phyloP scores from a whole-genome alignment of 2,797 vertebrate species.

The Spinus olivaceus region DNA sequence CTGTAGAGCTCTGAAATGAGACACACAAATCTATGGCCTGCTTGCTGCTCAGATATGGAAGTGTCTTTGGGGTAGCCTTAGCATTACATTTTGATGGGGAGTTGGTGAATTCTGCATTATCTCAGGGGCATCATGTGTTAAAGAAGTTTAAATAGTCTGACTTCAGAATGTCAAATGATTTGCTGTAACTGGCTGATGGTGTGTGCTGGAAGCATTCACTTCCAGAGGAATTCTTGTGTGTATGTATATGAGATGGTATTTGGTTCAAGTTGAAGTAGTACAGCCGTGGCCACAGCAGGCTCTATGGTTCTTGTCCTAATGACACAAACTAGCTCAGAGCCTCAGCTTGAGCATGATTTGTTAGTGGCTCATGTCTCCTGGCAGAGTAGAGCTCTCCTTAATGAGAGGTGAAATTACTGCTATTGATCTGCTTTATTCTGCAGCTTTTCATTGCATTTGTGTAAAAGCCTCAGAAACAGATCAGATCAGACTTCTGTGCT shows the following conservation, averaged over 20 bases:
- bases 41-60: background rate
- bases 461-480: background rate
- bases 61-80: background rate
- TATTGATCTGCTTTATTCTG: constrained; percentile 2
- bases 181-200: background rate
- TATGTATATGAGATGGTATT: background rate
- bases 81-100: background rate
- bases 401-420: background rate
- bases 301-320: background rate
- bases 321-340: background rate
- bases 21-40: background rate
- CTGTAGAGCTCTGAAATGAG: background rate
- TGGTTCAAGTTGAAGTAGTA: background rate
- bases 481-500: background rate
- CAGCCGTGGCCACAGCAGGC: background rate
- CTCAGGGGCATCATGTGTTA: background rate
- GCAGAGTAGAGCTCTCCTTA: background rate
- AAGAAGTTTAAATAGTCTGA: background rate
- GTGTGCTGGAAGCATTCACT: background rate
- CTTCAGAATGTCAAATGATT: background rate
- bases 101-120: background rate
- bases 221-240: background rate
- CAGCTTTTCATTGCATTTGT: background rate
- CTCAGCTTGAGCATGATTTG: background rate
- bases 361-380: background rate